Evolutionary conservation across 2,888 invertebrate species (phyloP).

Genomic region (Agapetus fuscipes): DNA sequence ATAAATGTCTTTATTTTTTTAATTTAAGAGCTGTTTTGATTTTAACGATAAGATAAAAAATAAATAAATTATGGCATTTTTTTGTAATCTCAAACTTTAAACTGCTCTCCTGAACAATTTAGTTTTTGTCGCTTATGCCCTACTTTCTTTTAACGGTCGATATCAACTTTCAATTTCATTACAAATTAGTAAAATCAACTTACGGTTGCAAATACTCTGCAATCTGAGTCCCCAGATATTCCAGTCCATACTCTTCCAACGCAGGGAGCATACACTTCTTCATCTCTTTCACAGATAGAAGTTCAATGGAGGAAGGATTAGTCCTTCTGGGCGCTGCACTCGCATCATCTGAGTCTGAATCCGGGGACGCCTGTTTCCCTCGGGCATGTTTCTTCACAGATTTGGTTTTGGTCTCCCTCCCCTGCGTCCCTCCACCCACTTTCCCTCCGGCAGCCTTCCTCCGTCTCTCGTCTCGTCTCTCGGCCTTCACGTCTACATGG

Average conservation of each 20-base stretch:
- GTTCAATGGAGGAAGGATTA: conserved; percentile 41
- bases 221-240: conserved; percentile 59
- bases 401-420: conserved; percentile 91
- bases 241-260: conserved; percentile 63
- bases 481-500: conserved; percentile 47
- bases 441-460: conserved; percentile 83
- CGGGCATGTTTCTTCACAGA: conserved; percentile 75
- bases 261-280: conserved; percentile 48
- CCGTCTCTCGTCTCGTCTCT: conserved; percentile 78
- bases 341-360: conserved; percentile 62
- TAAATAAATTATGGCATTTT: too few relatives aligned
- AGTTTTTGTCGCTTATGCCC: too few relatives aligned
- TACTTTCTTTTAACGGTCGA: too few relatives aligned
- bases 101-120: too few relatives aligned
- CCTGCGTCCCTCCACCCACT: conserved; percentile 86
- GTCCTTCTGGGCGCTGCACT: conserved; percentile 36
- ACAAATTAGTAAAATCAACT: too few relatives aligned
- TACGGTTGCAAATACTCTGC: conserved; percentile 60
- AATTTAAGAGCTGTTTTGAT: too few relatives aligned
- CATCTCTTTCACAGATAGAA: conserved; percentile 59
- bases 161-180: too few relatives aligned
- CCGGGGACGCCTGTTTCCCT: conserved; percentile 49
- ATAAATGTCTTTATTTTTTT: too few relatives aligned
- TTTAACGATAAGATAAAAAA: too few relatives aligned
- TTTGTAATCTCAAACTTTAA: too few relatives aligned